Conservation (phyloP, 2,888 invertebrate genomes). For the Tenthredo mesomela region DNA sequence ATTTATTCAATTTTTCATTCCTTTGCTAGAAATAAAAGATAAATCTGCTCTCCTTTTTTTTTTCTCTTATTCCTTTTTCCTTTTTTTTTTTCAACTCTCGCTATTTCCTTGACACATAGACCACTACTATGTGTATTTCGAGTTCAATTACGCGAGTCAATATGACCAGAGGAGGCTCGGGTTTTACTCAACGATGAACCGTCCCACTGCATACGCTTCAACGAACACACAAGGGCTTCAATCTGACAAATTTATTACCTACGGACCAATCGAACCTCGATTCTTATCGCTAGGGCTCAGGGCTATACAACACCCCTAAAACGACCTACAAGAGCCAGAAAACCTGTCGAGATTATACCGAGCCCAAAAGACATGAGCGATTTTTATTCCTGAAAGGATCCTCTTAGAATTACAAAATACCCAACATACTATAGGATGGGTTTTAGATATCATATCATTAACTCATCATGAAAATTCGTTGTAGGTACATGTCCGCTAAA, state of each 20-base stretch:
- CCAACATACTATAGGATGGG: too few relatives aligned
- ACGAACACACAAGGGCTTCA: slow-evolving; percentile 10
- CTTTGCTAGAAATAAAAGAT: neutral
- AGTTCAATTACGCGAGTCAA: slow-evolving; percentile 32
- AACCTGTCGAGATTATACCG: slow-evolving; percentile 10
- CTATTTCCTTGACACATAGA: neutral
- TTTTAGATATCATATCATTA: neutral
- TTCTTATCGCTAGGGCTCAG: slow-evolving; percentile 15
- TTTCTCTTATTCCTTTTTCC: neutral
- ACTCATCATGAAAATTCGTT: neutral
- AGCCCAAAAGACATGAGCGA: neutral
- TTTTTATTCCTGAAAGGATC: neutral
- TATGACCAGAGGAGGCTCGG: slow-evolving; percentile 13
- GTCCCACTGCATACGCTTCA: slow-evolving; percentile 9
- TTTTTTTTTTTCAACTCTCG: neutral
- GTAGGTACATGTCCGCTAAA: neutral
- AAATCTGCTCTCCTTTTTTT: neutral
- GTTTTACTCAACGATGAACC: slow-evolving; percentile 15
- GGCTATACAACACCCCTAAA: slow-evolving; percentile 21
- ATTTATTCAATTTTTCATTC: neutral
- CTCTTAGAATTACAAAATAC: neutral
- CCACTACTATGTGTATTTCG: neutral
- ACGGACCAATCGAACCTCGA: slow-evolving; percentile 21
- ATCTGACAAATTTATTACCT: slow-evolving; percentile 45
- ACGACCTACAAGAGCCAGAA: neutral